Conservation (phyloP, 2,888 invertebrate species). For the Parasteatoda lunata region DNA sequence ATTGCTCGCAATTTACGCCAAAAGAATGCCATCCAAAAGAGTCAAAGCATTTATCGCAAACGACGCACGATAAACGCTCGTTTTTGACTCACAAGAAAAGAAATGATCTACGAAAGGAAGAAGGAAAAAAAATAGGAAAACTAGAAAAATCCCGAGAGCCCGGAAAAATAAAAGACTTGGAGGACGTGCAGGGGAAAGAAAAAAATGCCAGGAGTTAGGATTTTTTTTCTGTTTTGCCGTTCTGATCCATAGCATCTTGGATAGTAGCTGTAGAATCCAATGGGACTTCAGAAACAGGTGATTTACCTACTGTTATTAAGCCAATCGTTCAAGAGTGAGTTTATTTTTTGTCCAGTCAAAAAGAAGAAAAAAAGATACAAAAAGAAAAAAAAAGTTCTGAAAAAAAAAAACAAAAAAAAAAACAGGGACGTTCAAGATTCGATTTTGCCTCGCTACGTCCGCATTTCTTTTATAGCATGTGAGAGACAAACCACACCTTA, state of each 20-base stretch:
- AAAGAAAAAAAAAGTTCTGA: not conserved
- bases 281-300: not conserved
- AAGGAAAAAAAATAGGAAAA: constrained; percentile 9
- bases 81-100: constrained; percentile 52
- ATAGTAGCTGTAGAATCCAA: not conserved
- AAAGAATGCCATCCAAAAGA: constrained; percentile 39
- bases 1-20: constrained; percentile 56
- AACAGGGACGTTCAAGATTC: too few relatives aligned
- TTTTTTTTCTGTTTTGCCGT: constrained; percentile 23
- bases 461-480: too few relatives aligned
- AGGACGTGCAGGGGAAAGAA: constrained; percentile 22
- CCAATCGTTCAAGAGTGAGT: not conserved
- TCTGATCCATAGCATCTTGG: constrained; percentile 49
- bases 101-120: constrained; percentile 48
- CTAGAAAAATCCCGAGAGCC: constrained; percentile 3
- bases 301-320: not conserved
- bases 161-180: constrained; percentile 28
- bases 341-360: not conserved
- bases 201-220: constrained; percentile 14
- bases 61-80: constrained; percentile 59
- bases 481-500: too few relatives aligned
- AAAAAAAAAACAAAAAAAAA: too few relatives aligned
- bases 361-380: not conserved
- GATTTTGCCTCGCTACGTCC: too few relatives aligned
- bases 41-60: constrained; percentile 58